A percentile compares a stretch with the other conserved stretches of the same genome.
Conservation (phyloP, 1,140 invertebrate species). For the Panagrolaimus sp. region DNA sequence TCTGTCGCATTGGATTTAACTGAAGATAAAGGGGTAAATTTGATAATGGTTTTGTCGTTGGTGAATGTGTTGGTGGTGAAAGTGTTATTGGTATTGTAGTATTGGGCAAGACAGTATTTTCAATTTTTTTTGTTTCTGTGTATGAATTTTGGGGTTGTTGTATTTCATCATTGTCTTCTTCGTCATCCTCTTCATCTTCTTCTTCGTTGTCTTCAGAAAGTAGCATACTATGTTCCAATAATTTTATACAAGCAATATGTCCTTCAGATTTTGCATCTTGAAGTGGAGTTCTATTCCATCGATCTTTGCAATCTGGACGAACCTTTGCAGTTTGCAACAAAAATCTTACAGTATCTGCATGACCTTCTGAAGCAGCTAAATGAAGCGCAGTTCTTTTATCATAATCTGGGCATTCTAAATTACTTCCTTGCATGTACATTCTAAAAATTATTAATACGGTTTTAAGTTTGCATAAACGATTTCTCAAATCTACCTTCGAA, state of each 20-base stretch:
- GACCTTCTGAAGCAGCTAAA: slow-evolving; percentile 64
- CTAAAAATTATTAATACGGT: slow-evolving; percentile 18
- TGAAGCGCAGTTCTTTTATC: slow-evolving; percentile 29
- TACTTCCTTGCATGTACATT: slow-evolving; percentile 45
- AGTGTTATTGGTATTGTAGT: too few species aligned
- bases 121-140: too few species aligned
- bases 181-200: not conserved
- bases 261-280: slow-evolving; percentile 29
- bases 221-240: slow-evolving; percentile 19
- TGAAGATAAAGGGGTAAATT: too few species aligned
- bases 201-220: slow-evolving; percentile 17
- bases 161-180: too few species aligned
- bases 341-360: slow-evolving; percentile 85
- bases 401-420: slow-evolving; percentile 50
- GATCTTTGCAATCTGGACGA: slow-evolving; percentile 69
- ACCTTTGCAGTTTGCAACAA: slow-evolving; percentile 67
- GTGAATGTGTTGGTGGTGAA: too few species aligned
- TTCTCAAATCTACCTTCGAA: slow-evolving; percentile 65
- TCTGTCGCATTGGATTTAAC: too few species aligned
- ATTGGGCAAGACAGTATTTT: too few species aligned
- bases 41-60: too few species aligned
- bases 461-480: not conserved
- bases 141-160: too few species aligned
- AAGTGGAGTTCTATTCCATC: slow-evolving; percentile 59
- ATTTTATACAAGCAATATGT: slow-evolving; percentile 15